Conservation (phyloP, 2,113 vertebrate species). For the Antigone vipio region DNA sequence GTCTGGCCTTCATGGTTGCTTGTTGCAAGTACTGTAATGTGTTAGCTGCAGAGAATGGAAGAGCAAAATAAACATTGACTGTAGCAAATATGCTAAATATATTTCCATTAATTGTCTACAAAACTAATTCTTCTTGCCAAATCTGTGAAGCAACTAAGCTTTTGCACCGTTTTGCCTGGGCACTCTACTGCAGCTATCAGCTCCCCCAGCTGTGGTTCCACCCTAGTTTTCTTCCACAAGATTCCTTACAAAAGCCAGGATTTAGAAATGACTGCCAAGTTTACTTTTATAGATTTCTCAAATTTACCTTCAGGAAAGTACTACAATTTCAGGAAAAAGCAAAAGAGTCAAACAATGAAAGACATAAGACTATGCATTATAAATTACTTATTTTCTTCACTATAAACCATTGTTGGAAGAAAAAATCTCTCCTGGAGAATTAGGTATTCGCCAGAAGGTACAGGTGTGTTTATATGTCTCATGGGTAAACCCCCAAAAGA, state of each 20-base stretch:
- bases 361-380: neutral
- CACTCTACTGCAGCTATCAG: neutral
- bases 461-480: neutral
- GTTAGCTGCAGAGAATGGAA: neutral
- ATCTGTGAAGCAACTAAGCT: neutral
- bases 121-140: constrained; percentile 11
- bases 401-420: neutral
- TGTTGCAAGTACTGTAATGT: neutral
- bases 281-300: neutral
- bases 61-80: neutral
- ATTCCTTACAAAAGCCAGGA: neutral
- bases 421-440: neutral
- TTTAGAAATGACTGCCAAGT: neutral
- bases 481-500: neutral
- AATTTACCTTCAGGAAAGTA: neutral
- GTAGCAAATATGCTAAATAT: neutral
- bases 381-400: neutral
- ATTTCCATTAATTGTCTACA: neutral
- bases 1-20: neutral
- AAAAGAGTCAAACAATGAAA: neutral
- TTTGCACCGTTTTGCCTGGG: neutral
- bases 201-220: neutral
- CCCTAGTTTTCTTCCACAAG: neutral
- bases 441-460: neutral
- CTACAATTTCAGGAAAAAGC: neutral